Base-by-base conservation (phyloP, 2,888 invertebrate species). In the Heterodera filipjevi region DNA sequence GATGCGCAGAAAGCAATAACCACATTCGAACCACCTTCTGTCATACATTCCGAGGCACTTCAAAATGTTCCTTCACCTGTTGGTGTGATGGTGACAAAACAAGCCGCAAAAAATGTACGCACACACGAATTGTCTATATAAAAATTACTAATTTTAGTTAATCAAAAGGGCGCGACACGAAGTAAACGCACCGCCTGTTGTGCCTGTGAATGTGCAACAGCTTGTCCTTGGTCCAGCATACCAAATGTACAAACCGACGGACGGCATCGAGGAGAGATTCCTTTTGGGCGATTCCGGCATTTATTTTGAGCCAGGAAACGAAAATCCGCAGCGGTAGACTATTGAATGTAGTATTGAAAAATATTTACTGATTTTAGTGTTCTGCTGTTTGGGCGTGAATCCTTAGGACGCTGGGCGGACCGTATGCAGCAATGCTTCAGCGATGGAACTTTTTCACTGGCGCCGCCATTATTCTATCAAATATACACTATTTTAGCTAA, bases 201-300 rank as follows among this genome's bases (percentile, higher is more conserved):
- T 33, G 22, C 77, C 77, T 2, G 46, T 14, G n/a, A 59, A 33
- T 32, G 12, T 78, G 2, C 16, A 78, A 16, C 22, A 78, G 30
- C 35, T 77, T 32, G 46, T 16, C 14, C 53, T 77, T 77, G 46
- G 77, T 33, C 35, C 32, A 12, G 27, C 27, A n/a, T 77, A 77
- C 22, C 33, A 19, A 19, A 27, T n/a, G 22, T 77, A 77, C 53
- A 19, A 71, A 30, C 5, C 3, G 19, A 39, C 32, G 19, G 64
- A 39, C 16, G 33, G 46, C 10, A 32, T 12, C 3, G n/a, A 46
- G 27, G 78, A 77, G 19, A 44, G 78, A n/a, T 77, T 78, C 59
- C 10, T 77, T 19, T n/a, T 77, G 27, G 66, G 27, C n/a, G 78
- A 77, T 35, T 77, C 78, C 10, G 78, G 78, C 6, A 64, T 76